Percentiles rank a stretch among this genome's conserved stretches.
phyloP scores from a whole-genome alignment of 2,797 vertebrate species.

The Microchirus variegatus region DNA sequence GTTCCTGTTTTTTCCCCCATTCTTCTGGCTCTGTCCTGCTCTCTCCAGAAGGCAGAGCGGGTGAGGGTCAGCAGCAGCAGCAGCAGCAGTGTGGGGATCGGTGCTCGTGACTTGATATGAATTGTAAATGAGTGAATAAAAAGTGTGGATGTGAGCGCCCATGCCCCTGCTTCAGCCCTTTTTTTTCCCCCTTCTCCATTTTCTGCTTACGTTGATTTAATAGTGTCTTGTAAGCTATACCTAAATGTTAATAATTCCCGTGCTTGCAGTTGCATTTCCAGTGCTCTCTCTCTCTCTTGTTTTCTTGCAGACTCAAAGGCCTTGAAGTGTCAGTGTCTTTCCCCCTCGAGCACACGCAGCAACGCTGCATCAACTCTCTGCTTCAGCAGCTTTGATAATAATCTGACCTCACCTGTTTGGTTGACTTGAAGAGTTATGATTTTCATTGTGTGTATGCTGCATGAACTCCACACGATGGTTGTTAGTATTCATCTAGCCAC shows the following conservation, averaged over 20 bases:
- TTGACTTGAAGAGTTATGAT: conserved; percentile 60
- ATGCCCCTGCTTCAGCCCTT: conserved; percentile 63
- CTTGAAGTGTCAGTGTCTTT: conserved; percentile 83
- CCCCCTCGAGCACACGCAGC: conserved; percentile 67
- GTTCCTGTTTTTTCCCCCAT: conserved; percentile 19
- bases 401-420: conserved; percentile 83
- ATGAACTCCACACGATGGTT: conserved; percentile 35
- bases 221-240: conserved; percentile 83
- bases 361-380: conserved; percentile 75
- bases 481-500: conserved; percentile 41
- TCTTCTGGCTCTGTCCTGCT: conserved; percentile 15
- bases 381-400: conserved; percentile 85
- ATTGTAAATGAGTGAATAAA: conserved; percentile 75
- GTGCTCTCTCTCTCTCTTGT: conserved; percentile 45
- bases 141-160: conserved; percentile 58
- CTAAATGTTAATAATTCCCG: conserved; percentile 81
- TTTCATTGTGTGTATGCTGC: conserved; percentile 58
- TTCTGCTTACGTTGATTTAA: conserved; percentile 82
- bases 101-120: conserved; percentile 61
- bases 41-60: conserved; percentile 24
- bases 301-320: conserved; percentile 80
- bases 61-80: conserved; percentile 37
- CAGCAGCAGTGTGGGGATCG: conserved; percentile 2
- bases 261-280: conserved; percentile 78
- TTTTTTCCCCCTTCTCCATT: conserved; percentile 32